These are phyloP conservation scores for Acomys russatus DNA, from an alignment of 2,797 vertebrate species.

Conservation along the genomic window DNA sequence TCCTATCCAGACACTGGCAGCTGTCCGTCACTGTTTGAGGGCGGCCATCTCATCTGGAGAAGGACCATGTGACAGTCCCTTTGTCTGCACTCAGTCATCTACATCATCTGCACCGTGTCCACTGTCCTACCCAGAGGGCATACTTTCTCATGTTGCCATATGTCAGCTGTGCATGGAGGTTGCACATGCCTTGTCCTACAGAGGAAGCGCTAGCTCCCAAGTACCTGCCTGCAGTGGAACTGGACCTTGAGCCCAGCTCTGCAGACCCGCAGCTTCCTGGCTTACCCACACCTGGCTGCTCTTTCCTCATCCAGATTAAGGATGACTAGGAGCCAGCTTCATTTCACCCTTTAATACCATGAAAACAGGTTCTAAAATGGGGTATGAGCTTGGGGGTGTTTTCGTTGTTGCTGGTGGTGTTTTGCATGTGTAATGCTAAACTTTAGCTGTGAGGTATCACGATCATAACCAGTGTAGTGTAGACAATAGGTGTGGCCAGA, in stretches of 20 bases:
- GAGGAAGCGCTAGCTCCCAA: neutral
- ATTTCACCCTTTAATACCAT: neutral
- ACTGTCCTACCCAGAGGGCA: accelerated
- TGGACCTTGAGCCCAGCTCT: slow-evolving; percentile 7
- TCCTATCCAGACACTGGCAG: neutral
- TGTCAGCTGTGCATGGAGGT: neutral
- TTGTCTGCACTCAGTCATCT: neutral
- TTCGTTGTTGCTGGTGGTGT: no score
- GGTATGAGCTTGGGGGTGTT: neutral
- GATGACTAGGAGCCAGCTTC: neutral
- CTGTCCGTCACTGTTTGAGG: neutral
- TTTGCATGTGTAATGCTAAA: neutral
- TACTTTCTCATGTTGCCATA: accelerated
- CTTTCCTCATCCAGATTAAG: neutral
- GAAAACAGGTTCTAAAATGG: neutral
- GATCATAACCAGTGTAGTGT: neutral
- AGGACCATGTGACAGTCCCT: neutral
- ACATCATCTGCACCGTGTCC: neutral
- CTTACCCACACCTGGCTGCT: no score
- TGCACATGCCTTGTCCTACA: neutral
- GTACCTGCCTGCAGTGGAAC: neutral
- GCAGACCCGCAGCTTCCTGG: neutral
- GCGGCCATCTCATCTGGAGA: neutral
- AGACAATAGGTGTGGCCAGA: neutral
- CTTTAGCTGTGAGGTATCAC: neutral